These are phyloP conservation scores for Microctonus brassicae DNA, from an alignment of 2,888 invertebrate genomes.

Conservation along the genomic window DNA sequence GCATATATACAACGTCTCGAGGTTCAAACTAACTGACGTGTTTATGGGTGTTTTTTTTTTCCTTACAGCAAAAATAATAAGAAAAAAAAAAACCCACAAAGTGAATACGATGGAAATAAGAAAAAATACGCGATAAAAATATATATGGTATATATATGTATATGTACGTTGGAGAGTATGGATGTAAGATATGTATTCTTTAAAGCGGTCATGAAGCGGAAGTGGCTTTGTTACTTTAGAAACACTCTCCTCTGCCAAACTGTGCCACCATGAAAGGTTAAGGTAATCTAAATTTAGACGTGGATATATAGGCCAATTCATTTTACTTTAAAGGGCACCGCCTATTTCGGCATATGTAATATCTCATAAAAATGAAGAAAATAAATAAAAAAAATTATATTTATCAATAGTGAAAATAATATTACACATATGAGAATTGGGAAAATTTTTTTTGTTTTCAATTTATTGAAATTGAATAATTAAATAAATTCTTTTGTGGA, in stretches of 20 bases:
- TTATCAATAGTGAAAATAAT: neutral
- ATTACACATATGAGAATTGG: too few relatives aligned
- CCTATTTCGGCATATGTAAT: slow-evolving; percentile 6
- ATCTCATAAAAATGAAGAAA: neutral
- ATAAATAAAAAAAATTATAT: neutral
- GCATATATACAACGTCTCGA: slow-evolving; percentile 12
- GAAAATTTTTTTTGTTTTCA: neutral
- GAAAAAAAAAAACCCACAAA: neutral
- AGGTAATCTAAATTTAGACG: slow-evolving; percentile 35
- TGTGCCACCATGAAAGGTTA: slow-evolving; percentile 36
- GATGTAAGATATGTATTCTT: slow-evolving; percentile 9
- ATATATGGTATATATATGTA: neutral
- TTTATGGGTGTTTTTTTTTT: slow-evolving; percentile 17
- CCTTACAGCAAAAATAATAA: neutral
- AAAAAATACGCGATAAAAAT: neutral
- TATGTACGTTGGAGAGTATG: neutral
- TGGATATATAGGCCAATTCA: slow-evolving; percentile 25
- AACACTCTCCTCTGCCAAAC: slow-evolving; percentile 25
- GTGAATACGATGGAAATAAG: neutral
- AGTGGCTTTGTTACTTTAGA: slow-evolving; percentile 30
- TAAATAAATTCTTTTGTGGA: too few relatives aligned
- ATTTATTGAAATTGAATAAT: neutral
- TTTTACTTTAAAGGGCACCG: slow-evolving; percentile 26
- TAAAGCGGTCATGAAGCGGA: neutral
- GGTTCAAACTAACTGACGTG: slow-evolving; percentile 20